Evolutionary conservation across 2,797 vertebrate species (phyloP).

Genomic region (Neosilurus mollespiculum): DNA sequence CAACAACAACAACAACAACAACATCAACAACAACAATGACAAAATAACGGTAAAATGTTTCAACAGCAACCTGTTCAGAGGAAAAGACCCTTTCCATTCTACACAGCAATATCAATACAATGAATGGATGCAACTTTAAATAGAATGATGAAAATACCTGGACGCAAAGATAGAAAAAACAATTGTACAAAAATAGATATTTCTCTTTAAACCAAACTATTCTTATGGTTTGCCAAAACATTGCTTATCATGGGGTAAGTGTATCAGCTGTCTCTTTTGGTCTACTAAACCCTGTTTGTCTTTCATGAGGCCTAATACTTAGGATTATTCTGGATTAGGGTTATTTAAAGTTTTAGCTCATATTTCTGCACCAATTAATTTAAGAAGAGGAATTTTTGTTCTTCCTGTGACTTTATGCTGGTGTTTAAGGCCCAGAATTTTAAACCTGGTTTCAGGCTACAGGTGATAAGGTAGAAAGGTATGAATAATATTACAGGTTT

Average conservation of each 20-base stretch:
- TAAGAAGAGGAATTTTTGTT: constrained; percentile 14
- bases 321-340: not conserved
- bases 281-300: constrained; percentile 41
- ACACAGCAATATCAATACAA: constrained; percentile 55
- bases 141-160: constrained; percentile 61
- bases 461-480: not conserved
- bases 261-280: not conserved
- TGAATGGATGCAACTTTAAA: constrained; percentile 61
- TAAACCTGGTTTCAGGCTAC: not conserved
- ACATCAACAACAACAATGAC: too few relatives aligned
- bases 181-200: constrained; percentile 91
- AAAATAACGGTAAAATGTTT: constrained; percentile 30
- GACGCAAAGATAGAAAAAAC: constrained; percentile 81
- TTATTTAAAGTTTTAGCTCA: constrained; percentile 13
- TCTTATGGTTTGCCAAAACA: constrained; percentile 62
- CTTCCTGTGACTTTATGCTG: constrained; percentile 40
- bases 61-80: constrained; percentile 28
- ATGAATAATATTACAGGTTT: not conserved
- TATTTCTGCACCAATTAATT: not conserved
- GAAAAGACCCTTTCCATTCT: constrained; percentile 26
- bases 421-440: constrained; percentile 32
- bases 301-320: not conserved
- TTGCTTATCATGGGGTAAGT: constrained; percentile 25
- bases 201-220: constrained; percentile 58
- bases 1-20: not conserved